Evolutionary conservation across 2,797 vertebrate genomes (phyloP).

Genomic region (Psittacula echo): DNA sequence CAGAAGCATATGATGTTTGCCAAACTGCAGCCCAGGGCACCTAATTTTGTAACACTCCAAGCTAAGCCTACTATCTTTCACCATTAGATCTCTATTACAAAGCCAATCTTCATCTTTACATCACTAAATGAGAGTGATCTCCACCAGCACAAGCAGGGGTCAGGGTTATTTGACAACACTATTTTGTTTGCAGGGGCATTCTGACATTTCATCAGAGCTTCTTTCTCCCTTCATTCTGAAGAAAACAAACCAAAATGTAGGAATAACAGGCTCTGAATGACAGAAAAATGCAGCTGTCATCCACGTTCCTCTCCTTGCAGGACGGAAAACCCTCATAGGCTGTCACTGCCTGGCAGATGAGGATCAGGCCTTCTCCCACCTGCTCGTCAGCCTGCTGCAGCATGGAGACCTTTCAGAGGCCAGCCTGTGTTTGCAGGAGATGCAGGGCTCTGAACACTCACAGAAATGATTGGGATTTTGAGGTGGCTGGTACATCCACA

Average conservation of each 20-base stretch:
- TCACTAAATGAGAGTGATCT: background rate
- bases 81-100: background rate
- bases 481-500: background rate
- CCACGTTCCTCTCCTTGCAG: background rate
- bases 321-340: background rate
- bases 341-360: fast-evolving
- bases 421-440: background rate
- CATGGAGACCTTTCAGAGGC: fast-evolving
- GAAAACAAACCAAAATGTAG: background rate
- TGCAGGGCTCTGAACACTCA: background rate
- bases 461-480: background rate
- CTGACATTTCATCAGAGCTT: background rate
- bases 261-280: background rate
- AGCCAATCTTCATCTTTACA: fast-evolving
- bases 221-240: background rate
- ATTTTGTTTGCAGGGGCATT: background rate
- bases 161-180: background rate
- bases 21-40: background rate
- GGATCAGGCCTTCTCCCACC: background rate
- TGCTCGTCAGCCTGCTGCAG: background rate
- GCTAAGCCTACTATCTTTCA: background rate
- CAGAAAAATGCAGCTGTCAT: background rate
- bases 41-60: background rate
- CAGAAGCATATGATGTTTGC: background rate
- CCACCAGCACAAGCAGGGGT: background rate